Base-by-base conservation (phyloP, 2,888 invertebrate genomes). In the Pimpla rufipes region DNA sequence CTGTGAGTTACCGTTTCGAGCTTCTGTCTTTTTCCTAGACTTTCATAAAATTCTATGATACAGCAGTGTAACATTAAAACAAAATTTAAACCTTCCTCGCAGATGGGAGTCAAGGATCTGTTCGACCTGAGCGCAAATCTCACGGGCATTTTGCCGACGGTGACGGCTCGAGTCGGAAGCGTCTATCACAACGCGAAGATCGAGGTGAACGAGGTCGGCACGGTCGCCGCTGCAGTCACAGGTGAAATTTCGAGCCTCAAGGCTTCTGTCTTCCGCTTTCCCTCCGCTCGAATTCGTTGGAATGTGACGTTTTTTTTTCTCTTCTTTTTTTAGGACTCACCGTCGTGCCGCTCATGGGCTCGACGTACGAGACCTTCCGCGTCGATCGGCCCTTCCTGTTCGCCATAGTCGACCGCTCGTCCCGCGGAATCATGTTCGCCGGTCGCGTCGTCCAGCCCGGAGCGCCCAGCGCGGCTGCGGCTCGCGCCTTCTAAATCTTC, bases 311-410 rank as follows among this genome's bases (percentile, higher is more conserved):
- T n/a, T 55, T 70, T 37, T 42, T 45, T 71, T 59, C 21, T 42
- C 47, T 73, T 55, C 10, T 18, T 87, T n/a, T 90, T 90, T 37
- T 86, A 93, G 94, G 94, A 2, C 94, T 95, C 0, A 92, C 95
- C 85, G 94, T 96, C 5, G 94, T 96, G 55, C 96, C 96, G 0
- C 92, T 96, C 18, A 95, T 96, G 91, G 94, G 94, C 40, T 93
- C 94, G 0, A 89, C 91, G n/a, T 93, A 93, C 0, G 94, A 94
- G 1, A 93, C 93, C 64, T 91, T 96, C 78, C 93, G 92, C 1
- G 94, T 95, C 0, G 95, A 96, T 88, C 94, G 94, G 85, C 96
- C 96, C 0, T 96, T 96, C 90, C 88, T 96, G 0, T 96, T 96
- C 92, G 42, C 87, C 6, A 95, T 96, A 73, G 94, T 95, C 76